A percentile compares a stretch with the other conserved stretches of the same genome.
These are phyloP conservation scores for Yasuhikotakia modesta DNA, from an alignment of 2,797 vertebrate species.

Conservation along the genomic window DNA sequence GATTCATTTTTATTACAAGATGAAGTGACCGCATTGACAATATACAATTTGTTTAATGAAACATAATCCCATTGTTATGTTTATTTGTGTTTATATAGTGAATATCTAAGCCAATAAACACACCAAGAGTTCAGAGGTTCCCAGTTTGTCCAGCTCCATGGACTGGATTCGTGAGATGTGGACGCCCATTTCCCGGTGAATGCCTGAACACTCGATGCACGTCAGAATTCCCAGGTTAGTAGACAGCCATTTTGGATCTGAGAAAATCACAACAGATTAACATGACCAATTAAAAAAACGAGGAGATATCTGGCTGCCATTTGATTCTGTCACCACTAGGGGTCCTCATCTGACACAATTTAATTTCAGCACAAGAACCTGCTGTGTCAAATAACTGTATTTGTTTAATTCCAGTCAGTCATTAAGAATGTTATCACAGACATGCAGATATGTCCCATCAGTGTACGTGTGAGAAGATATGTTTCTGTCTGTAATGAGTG, in stretches of 20 bases:
- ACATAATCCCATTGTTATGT: not conserved
- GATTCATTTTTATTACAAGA: not conserved
- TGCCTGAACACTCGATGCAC: constrained; percentile 98
- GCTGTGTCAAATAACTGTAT: not conserved
- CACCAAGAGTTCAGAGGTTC: constrained; percentile 99
- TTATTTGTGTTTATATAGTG: not conserved
- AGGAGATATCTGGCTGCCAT: not conserved
- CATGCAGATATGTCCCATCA: not conserved
- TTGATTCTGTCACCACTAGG: constrained; percentile 34
- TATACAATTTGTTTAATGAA: not conserved
- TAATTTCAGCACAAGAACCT: not conserved
- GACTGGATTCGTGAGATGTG: constrained; percentile 99
- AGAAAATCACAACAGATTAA: constrained; percentile 42
- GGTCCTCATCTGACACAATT: constrained; percentile 28
- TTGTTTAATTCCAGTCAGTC: not conserved
- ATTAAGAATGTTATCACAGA: not conserved
- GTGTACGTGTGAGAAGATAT: not conserved
- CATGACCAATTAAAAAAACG: too few relatives aligned
- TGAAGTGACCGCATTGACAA: not conserved
- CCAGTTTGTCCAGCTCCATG: constrained; percentile 98
- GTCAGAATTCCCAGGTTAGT: constrained; percentile 98
- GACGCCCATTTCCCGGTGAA: constrained; percentile 98
- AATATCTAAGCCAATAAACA: constrained; percentile 59
- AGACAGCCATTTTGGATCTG: constrained; percentile 94
- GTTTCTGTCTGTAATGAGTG: not conserved